Conservation (phyloP, 2,113 vertebrate species). For the Lucifuga dentata region DNA sequence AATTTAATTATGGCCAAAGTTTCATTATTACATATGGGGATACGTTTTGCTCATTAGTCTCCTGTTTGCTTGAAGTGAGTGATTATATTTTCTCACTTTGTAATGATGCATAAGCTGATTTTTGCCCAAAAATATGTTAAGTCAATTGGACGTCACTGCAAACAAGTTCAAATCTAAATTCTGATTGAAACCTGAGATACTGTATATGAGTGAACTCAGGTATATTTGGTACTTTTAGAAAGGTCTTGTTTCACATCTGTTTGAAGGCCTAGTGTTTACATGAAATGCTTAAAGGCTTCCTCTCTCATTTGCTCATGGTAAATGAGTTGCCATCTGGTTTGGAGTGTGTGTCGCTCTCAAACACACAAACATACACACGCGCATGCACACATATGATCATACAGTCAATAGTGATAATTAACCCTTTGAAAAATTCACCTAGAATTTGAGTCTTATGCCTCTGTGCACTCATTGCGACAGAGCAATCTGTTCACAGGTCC, state of each 20-base stretch:
- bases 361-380: neutral
- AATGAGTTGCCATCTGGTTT: slow-evolving; percentile 62
- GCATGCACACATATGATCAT: neutral
- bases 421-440: slow-evolving; percentile 21
- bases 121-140: slow-evolving; percentile 10
- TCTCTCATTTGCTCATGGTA: slow-evolving; percentile 50
- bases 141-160: neutral
- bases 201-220: no score
- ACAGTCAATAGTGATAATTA: slow-evolving; percentile 52
- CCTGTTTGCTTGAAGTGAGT: slow-evolving; percentile 31
- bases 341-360: slow-evolving; percentile 43
- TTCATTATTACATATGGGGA: slow-evolving; percentile 36
- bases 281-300: slow-evolving; percentile 64
- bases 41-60: slow-evolving; percentile 42
- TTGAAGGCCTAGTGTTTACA: slow-evolving; percentile 51
- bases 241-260: slow-evolving; percentile 48
- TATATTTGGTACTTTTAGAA: slow-evolving; percentile 41
- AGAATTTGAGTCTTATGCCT: slow-evolving; percentile 33
- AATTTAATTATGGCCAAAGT: slow-evolving; percentile 27
- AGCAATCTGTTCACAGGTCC: slow-evolving; percentile 33
- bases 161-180: slow-evolving; percentile 29
- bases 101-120: neutral
- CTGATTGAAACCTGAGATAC: slow-evolving; percentile 36
- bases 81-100: slow-evolving; percentile 30
- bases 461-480: slow-evolving; percentile 3